Evolutionary conservation across 2,888 invertebrate species (phyloP), one percentile per base, ranked within the genome.

Genomic region (Catotricha subobsoleta): DNA sequence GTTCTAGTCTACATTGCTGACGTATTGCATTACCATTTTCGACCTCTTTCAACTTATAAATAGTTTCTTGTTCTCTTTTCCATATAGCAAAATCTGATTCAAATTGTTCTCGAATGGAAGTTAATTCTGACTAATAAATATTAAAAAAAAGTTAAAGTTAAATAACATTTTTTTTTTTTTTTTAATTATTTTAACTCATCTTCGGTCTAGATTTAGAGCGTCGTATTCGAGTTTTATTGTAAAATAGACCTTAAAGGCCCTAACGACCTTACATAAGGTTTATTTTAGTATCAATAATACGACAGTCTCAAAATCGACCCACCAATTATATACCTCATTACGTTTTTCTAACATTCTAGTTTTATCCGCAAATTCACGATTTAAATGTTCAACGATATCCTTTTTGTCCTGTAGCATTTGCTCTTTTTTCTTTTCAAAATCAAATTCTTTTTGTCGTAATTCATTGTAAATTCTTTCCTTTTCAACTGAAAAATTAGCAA

Each of bases 1-100:
- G 62, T 54, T 86, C 83, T 39, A 67, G 67, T 54, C 75, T 72
- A 54, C 74, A 76, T 48, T 78, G 73, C 21, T 80, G 76, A 2
- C 74, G 59, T 50, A 86, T 74, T 49, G 71, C 68, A 42, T 67
- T 65, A 59, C 81, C 80, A 52, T 71, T 76, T 54, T 75, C 74
- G 42, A 71, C 69, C 40, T 82, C 59, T 9, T 69, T 56, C 21
- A 67, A 48, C 43, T 61, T 61, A 35, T 54, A 51, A 18, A 55
- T 52, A 44, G 56, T 61, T 47, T 66, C 67, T 49, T 71, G 72
- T 48, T 76, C 72, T 44, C 71, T 67, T 49, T 68, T 69, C 58
- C 68, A 72, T 35, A 70, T 67, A 42, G 66, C 65, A 46, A 71
- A 66, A 66, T 74, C 76, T 1, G 68, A 64, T 48, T 74, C 69